A percentile compares a stretch with the other conserved stretches of the same genome.
Evolutionary conservation across 2,888 invertebrate species (phyloP).

Genomic region (Lochmaea crataegi): DNA sequence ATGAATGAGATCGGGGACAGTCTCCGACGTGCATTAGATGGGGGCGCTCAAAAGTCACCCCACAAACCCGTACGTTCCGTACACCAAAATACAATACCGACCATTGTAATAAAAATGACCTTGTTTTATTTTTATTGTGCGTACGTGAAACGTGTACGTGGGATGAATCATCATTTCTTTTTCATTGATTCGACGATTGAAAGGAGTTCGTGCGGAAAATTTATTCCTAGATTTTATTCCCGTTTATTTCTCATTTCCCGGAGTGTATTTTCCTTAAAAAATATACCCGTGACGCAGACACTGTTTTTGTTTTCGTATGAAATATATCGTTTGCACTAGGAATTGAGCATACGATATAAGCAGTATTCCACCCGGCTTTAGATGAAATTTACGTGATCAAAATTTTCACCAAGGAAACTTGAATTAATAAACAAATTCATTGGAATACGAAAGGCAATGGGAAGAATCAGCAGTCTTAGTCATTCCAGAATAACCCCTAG

Average conservation of each 20-base stretch:
- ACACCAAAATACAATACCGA: slow-evolving; percentile 19
- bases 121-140: slow-evolving; percentile 54
- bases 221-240: slow-evolving; percentile 44
- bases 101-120: slow-evolving; percentile 54
- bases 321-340: not conserved
- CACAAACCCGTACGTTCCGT: slow-evolving; percentile 41
- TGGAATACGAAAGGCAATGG: no score
- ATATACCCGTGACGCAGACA: not conserved
- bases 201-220: slow-evolving; percentile 28
- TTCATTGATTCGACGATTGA: slow-evolving; percentile 43
- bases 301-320: slow-evolving; percentile 1
- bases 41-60: slow-evolving; percentile 47
- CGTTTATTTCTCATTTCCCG: slow-evolving; percentile 38
- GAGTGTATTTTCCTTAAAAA: slow-evolving; percentile 1
- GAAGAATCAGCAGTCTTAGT: no score
- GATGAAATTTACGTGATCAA: not conserved
- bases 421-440: no score
- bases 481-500: no score
- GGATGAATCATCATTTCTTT: slow-evolving; percentile 52
- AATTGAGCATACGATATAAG: not conserved
- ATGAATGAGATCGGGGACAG: slow-evolving; percentile 30
- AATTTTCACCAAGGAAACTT: not conserved
- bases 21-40: slow-evolving; percentile 29
- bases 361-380: not conserved
- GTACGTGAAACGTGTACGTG: slow-evolving; percentile 43